Conservation (phyloP, 2,888 invertebrate genomes). For the Adelognathus sp. region DNA sequence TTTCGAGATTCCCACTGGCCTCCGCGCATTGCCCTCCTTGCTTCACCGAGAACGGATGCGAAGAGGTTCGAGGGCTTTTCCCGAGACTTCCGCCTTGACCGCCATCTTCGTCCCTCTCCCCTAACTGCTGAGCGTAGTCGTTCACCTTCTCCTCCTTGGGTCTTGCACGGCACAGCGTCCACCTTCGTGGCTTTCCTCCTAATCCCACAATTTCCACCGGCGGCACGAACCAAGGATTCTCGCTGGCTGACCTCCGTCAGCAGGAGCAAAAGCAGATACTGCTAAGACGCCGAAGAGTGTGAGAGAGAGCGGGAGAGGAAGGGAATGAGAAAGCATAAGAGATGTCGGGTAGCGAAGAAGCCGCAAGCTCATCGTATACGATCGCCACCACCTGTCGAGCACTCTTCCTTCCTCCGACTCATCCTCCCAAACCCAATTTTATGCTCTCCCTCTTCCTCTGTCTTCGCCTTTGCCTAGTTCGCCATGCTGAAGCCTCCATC, state of each 20-base stretch:
- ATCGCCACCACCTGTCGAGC: slow-evolving; percentile 43
- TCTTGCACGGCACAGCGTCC: background rate
- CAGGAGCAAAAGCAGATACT: background rate
- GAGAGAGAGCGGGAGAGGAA: too few relatives aligned
- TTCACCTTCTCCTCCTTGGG: background rate
- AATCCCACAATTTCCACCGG: slow-evolving; percentile 57
- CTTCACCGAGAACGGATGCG: slow-evolving; percentile 23
- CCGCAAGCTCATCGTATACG: background rate
- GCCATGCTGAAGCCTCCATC: background rate
- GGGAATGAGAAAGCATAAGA: background rate
- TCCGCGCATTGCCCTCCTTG: background rate
- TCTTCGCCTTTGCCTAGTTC: background rate
- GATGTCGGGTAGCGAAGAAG: background rate
- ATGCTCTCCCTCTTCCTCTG: slow-evolving; percentile 14
- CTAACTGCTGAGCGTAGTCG: background rate
- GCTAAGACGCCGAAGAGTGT: background rate
- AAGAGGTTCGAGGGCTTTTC: slow-evolving; percentile 30
- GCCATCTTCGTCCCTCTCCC: slow-evolving; percentile 14
- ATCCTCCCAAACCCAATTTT: background rate
- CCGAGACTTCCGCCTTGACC: slow-evolving; percentile 26
- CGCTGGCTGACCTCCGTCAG: slow-evolving; percentile 34
- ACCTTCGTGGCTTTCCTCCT: slow-evolving; percentile 52
- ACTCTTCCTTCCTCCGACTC: background rate
- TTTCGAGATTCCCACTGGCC: slow-evolving; percentile 14
- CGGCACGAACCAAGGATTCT: slow-evolving; percentile 41